phyloP scores from a whole-genome alignment of 2,797 vertebrate genomes.

The Decapterus maruadsi region DNA sequence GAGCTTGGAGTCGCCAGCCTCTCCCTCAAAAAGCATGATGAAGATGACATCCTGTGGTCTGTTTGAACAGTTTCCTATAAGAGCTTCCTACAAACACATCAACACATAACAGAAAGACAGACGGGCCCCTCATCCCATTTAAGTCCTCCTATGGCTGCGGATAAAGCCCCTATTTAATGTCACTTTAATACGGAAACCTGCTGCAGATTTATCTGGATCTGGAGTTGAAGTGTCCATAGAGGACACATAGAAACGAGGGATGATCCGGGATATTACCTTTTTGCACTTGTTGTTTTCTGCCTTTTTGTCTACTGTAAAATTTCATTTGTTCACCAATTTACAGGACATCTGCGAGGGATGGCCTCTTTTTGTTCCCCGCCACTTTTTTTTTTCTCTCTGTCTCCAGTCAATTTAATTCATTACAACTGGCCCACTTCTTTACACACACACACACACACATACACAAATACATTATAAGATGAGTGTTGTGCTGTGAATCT shows the following conservation, averaged over 20 bases:
- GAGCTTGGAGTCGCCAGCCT: not conserved
- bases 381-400: slow-evolving; percentile 34
- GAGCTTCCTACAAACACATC: not conserved
- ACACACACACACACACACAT: not conserved
- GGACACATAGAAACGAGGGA: not conserved
- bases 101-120: not conserved
- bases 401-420: slow-evolving; percentile 65
- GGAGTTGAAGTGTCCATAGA: not conserved
- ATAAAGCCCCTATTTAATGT: not conserved
- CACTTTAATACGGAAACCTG: not conserved
- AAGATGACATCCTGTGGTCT: not conserved
- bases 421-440: slow-evolving; percentile 65
- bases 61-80: not conserved
- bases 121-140: not conserved
- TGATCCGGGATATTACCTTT: not conserved
- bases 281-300: slow-evolving; percentile 24
- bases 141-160: not conserved
- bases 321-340: slow-evolving; percentile 44
- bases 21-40: not conserved
- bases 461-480: slow-evolving; percentile 25
- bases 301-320: slow-evolving; percentile 43
- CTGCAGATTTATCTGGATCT: not conserved
- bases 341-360: slow-evolving; percentile 48
- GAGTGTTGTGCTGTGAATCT: slow-evolving; percentile 29
- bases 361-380: slow-evolving; percentile 36